A percentile compares a stretch with the other conserved stretches of the same genome.
phyloP scores from a whole-genome alignment of 2,797 vertebrate species.

The Hipposideros larvatus region DNA sequence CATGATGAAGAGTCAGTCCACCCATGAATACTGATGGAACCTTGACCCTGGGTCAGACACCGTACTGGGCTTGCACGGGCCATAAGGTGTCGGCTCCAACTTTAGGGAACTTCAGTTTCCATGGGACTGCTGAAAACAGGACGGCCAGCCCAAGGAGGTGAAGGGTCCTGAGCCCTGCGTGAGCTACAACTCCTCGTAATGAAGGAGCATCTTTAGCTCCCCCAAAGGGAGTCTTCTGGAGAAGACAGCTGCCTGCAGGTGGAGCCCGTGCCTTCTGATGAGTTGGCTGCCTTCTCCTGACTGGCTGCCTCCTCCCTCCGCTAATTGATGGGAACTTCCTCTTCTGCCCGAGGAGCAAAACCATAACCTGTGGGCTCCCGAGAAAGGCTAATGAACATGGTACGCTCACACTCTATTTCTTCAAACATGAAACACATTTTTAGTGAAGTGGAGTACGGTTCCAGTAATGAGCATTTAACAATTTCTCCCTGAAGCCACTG shows the following conservation, averaged over 20 bases:
- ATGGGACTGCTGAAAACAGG: background rate
- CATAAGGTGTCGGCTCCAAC: rapidly evolving
- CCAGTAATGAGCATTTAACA: rapidly evolving
- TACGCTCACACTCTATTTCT: too few species aligned
- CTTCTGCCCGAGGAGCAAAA: background rate
- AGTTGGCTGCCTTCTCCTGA: background rate
- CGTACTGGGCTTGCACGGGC: background rate
- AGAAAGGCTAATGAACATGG: background rate
- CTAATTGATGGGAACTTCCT: background rate
- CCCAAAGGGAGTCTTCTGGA: background rate
- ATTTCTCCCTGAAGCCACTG: background rate
- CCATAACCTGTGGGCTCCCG: background rate
- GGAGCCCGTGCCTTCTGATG: background rate
- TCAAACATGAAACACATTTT: background rate
- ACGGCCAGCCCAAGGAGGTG: rapidly evolving
- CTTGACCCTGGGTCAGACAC: rapidly evolving
- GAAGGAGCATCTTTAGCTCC: background rate
- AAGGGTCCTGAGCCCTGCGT: background rate
- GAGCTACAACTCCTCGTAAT: too few species aligned
- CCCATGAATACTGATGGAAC: background rate
- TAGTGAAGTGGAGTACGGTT: rapidly evolving
- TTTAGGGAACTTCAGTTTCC: background rate
- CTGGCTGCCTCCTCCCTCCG: background rate
- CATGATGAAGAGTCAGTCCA: background rate
- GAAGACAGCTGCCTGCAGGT: rapidly evolving